These are phyloP conservation scores for Tragelaphus buxtoni DNA, from an alignment of 2,113 vertebrate genomes.

Conservation along the genomic window DNA sequence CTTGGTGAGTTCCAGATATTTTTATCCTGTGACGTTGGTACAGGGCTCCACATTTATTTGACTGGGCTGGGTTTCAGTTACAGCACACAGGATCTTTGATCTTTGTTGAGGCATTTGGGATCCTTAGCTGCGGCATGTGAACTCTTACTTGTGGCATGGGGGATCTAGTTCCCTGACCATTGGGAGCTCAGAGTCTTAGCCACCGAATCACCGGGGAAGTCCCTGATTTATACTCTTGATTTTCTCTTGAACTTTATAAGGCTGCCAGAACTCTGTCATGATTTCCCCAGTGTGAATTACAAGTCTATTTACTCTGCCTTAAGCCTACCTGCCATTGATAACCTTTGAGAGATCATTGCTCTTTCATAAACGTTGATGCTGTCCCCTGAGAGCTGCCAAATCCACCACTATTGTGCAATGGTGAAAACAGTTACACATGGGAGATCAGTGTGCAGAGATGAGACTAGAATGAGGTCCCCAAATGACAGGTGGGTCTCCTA, in stretches of 20 bases:
- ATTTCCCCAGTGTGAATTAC: background rate
- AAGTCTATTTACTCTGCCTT: background rate
- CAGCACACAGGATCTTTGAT: background rate
- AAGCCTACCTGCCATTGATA: background rate
- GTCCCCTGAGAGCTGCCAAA: background rate
- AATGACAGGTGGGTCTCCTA: background rate
- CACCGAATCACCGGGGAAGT: background rate
- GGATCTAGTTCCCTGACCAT: background rate
- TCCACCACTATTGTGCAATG: background rate
- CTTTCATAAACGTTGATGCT: background rate
- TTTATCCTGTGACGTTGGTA: background rate
- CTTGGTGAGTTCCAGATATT: background rate
- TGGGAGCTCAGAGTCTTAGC: background rate
- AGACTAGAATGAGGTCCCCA: background rate
- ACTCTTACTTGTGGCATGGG: background rate
- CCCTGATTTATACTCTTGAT: background rate
- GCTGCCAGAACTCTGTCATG: background rate
- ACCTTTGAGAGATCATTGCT: background rate
- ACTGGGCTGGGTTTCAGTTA: background rate
- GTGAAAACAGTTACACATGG: background rate
- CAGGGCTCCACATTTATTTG: background rate
- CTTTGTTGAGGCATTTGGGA: background rate
- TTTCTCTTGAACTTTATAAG: background rate
- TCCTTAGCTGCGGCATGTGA: background rate
- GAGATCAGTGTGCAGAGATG: background rate